Evolutionary conservation across 2,797 vertebrate genomes (phyloP), one percentile per base, ranked within the genome.

Genomic region (Antrozous pallidus): DNA sequence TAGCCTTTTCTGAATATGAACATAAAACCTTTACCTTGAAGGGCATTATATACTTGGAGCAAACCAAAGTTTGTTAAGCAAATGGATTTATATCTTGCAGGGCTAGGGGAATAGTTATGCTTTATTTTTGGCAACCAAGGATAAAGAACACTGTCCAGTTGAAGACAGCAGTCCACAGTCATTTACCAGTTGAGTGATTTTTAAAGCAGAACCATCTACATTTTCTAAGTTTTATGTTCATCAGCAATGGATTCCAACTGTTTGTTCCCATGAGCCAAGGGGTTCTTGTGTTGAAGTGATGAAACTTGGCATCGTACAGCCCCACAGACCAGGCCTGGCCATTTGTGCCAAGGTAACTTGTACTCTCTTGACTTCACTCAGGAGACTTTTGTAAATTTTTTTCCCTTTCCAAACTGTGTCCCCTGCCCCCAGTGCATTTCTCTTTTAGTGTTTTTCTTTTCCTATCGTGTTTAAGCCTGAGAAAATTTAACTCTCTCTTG

Each of bases 11-110:
- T 86, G 47, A 88, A 70, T 88, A 73, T n/a, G 63, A 74, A 88
- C 47, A 80, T 61, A 83, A 71, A 92, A 20, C 13, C 36, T 88
- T 96, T 85, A 36, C 56, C 85, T 88, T 89, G 79, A 95, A 91
- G 69, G 85, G 78, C 56, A 74, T 84, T 87, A 69, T 92, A 24
- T 8, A 78, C 54, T 95, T 95, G 80, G 38, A 69, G 31, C 58
- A 89, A 92, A 83, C 75, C 70, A 83, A 69, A 73, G 80, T 94
- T 94, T 95, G 80, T 83, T 84, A 87, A 85, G 12, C 54, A 84
- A 70, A 20, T 70, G 67, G 75, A 54, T 93, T 90, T 95, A 28
- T 88, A 42, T 93, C 40, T 91, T 81, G 4, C 1, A 87, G 56
- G 54, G 14, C 22, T 86, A 20, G 42, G 80, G 36, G 70, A 79